Conservation (phyloP, 2,888 invertebrate species). For the Meandrusa payeni region DNA sequence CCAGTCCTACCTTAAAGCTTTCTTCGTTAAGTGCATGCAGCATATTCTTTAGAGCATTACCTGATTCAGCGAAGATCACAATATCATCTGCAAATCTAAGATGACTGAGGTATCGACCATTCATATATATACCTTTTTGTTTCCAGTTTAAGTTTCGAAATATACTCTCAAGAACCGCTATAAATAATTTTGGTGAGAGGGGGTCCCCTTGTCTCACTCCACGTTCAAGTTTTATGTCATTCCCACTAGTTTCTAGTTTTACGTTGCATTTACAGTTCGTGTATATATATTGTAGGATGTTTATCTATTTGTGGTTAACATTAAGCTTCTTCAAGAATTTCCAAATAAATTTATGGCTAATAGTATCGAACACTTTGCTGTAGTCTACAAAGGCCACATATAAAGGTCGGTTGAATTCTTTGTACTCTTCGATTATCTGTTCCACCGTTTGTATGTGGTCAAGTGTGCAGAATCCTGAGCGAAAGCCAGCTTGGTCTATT, state of each 20-base stretch:
- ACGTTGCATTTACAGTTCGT: constrained; percentile 14
- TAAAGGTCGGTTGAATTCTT: constrained; percentile 21
- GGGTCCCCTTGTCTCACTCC: constrained; percentile 22
- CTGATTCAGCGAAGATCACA: too few relatives aligned
- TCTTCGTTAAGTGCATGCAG: too few relatives aligned
- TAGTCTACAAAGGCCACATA: constrained; percentile 26
- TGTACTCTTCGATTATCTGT: constrained; percentile 24
- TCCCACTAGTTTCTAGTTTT: constrained; percentile 21
- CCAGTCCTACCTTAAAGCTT: too few relatives aligned
- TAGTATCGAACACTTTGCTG: constrained; percentile 24
- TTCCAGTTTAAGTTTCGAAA: too few relatives aligned
- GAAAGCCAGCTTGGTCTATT: too few relatives aligned
- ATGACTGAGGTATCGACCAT: too few relatives aligned
- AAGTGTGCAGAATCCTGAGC: constrained; percentile 22
- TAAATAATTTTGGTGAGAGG: constrained; percentile 18
- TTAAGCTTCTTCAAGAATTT: constrained; percentile 14
- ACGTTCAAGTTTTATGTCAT: constrained; percentile 8
- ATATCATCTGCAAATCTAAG: too few relatives aligned
- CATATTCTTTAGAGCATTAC: too few relatives aligned
- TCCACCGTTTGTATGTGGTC: constrained; percentile 28
- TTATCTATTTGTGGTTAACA: constrained; percentile 19
- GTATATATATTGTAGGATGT: constrained; percentile 19
- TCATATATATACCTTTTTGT: too few relatives aligned
- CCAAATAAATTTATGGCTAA: constrained; percentile 25
- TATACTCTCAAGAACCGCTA: too few relatives aligned